A percentile compares a stretch with the other conserved stretches of the same genome.
Conservation (phyloP, 2,113 vertebrate species). For the Eolophus roseicapilla region DNA sequence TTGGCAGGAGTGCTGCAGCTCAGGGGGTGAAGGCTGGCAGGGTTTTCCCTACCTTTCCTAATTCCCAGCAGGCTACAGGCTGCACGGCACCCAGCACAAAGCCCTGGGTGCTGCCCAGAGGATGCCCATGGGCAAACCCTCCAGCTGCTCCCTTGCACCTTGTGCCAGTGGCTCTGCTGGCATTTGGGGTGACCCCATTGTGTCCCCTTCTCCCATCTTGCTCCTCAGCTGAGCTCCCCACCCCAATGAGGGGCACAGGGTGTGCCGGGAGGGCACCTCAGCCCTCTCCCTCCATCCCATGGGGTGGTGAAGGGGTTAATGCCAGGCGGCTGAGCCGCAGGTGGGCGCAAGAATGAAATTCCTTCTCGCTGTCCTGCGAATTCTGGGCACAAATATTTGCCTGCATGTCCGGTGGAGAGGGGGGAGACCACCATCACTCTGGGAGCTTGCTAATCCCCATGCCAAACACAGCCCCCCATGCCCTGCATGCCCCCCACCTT, state of each 20-base stretch:
- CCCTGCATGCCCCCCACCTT: neutral
- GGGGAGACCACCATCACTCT: slow-evolving; percentile 60
- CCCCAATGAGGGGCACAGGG: rapidly evolving
- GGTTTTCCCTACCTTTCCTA: neutral
- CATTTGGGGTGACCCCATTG: rapidly evolving
- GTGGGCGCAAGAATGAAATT: slow-evolving; percentile 71
- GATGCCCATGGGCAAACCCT: neutral
- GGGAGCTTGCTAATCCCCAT: slow-evolving; percentile 56
- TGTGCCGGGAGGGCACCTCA: neutral
- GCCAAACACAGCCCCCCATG: slow-evolving; percentile 37
- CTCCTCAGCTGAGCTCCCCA: neutral
- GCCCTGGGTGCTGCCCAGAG: neutral
- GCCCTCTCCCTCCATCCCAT: neutral
- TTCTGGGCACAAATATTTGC: slow-evolving; percentile 75
- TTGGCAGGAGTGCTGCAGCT: too few relatives aligned
- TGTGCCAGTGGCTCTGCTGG: neutral
- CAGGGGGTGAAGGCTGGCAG: neutral
- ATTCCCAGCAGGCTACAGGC: rapidly evolving
- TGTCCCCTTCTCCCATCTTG: neutral
- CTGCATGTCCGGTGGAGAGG: slow-evolving; percentile 69
- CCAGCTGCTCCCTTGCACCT: neutral
- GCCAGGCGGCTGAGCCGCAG: slow-evolving; percentile 31
- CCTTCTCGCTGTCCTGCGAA: slow-evolving; percentile 73
- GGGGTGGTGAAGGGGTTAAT: slow-evolving; percentile 41
- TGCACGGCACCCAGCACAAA: neutral